Evolutionary conservation across 2,113 vertebrate species (phyloP), one percentile per base, ranked within the genome.

Genomic region (Serinus canaria): DNA sequence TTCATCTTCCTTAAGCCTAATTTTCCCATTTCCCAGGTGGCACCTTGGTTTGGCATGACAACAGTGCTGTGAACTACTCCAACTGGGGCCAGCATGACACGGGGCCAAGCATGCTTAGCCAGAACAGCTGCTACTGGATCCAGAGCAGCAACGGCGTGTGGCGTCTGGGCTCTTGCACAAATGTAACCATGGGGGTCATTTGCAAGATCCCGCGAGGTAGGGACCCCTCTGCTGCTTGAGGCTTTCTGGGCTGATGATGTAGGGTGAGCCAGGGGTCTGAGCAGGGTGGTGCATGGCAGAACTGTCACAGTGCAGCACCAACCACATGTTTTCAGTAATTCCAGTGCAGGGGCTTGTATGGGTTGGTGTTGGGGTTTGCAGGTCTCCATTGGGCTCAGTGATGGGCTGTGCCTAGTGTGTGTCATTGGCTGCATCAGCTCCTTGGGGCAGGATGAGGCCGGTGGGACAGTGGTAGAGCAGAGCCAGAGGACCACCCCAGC

Each of bases 61-160:
- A 98, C 95, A 97, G 96, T 0, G 98, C 97, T 0, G 98, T 99
- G 93, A 98, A 98, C 53, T 99, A 98, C 96, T 99, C 98, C 79
- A 99, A 99, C 98, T 99, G 99, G 99, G 99, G 98, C 31, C 95
- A 98, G 77, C 99, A 98, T 0, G 98, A 99, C 47, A 97, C 98
- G 0, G 98, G 98, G 68, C 98, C 98, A 91, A 99, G 98, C 79
- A 98, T 99, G 97, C 98, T 99, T 31, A 99, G 99, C 46, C 98
- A 98, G 83, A 99, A 99, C 96, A 99, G 98, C 97, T 99, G 99
- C 98, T 99, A 99, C 98, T 99, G 99, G 99, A 99, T 99, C 94
- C 98, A 99, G 97, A 99, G 99, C 96, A 99, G 98, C 97, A 99
- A 98, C 0, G 99, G 99, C 15, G 93, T 98, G 58, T 99, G 99